These are phyloP conservation scores for Solea senegalensis DNA, from an alignment of 2,113 vertebrate species.

Conservation along the genomic window DNA sequence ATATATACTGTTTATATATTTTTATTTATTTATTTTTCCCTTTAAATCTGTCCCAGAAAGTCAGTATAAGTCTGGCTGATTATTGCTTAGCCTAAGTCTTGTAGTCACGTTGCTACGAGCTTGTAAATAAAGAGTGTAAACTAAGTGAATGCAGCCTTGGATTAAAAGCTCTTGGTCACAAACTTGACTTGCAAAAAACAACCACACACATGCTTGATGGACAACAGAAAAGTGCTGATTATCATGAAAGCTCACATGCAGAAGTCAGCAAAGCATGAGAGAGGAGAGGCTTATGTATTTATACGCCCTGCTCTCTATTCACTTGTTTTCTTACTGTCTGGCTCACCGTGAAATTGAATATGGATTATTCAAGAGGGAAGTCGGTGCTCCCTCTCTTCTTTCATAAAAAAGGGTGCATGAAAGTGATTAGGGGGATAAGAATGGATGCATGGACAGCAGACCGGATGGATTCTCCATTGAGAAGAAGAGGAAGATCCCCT, in stretches of 20 bases:
- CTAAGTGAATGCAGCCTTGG: neutral
- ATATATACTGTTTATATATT: too few species aligned
- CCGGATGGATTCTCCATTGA: conserved; percentile 77
- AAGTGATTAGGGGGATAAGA: conserved; percentile 67
- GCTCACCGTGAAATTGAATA: conserved; percentile 73
- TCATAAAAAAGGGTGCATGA: conserved; percentile 74
- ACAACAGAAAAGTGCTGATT: conserved; percentile 62
- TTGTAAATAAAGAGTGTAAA: conserved; percentile 6
- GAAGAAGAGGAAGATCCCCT: conserved; percentile 68
- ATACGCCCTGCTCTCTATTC: conserved; percentile 66
- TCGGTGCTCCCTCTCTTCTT: conserved; percentile 71
- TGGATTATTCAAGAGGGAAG: conserved; percentile 81
- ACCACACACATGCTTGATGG: conserved; percentile 12
- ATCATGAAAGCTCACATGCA: conserved; percentile 37
- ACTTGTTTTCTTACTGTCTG: conserved; percentile 66
- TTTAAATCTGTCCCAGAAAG: neutral
- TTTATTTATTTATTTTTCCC: too few species aligned
- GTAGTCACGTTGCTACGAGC: neutral
- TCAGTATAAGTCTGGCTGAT: neutral
- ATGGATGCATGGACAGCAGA: conserved; percentile 49
- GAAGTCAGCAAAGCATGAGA: conserved; percentile 29
- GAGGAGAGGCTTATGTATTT: conserved; percentile 42
- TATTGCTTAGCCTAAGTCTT: neutral
- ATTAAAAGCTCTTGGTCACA: conserved; percentile 46
- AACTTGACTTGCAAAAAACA: conserved; percentile 18